Percentiles rank a stretch among this genome's conserved stretches.
Evolutionary conservation across 2,797 vertebrate species (phyloP).

Genomic region (Leontocebus nigricollis): DNA sequence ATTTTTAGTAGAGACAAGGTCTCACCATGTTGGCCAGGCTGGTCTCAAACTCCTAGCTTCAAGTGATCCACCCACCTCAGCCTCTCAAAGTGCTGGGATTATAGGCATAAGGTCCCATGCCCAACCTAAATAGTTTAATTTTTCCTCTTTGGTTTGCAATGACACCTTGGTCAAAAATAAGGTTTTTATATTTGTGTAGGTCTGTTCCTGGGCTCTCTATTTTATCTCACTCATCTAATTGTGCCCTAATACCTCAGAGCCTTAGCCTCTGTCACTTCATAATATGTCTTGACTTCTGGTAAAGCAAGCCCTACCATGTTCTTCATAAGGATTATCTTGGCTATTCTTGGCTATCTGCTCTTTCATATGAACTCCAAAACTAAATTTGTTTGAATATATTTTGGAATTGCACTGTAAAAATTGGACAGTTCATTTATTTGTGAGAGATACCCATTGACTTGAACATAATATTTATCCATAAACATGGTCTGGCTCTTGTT

Average conservation of each 20-base stretch:
- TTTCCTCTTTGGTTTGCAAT: not conserved
- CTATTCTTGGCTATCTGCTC: not conserved
- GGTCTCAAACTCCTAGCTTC: too few species aligned
- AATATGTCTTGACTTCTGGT: not conserved
- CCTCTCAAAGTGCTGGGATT: too few species aligned
- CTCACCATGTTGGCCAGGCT: too few species aligned
- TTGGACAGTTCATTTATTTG: not conserved
- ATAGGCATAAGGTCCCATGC: too few species aligned
- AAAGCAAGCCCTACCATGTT: not conserved
- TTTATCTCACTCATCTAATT: not conserved
- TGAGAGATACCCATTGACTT: not conserved
- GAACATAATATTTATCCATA: not conserved
- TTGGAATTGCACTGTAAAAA: not conserved
- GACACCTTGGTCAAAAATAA: not conserved
- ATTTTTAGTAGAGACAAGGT: too few species aligned
- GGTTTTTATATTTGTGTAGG: not conserved
- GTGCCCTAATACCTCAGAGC: not conserved
- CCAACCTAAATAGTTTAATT: not conserved
- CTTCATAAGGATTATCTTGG: not conserved
- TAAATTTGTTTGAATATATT: not conserved
- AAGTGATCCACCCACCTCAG: too few species aligned
- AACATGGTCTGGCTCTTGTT: not conserved
- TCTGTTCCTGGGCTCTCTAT: not conserved
- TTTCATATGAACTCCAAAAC: not conserved
- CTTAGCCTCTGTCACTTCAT: not conserved